Base-by-base conservation (phyloP, 2,797 vertebrate genomes). In the Gephyroberyx darwinii region DNA sequence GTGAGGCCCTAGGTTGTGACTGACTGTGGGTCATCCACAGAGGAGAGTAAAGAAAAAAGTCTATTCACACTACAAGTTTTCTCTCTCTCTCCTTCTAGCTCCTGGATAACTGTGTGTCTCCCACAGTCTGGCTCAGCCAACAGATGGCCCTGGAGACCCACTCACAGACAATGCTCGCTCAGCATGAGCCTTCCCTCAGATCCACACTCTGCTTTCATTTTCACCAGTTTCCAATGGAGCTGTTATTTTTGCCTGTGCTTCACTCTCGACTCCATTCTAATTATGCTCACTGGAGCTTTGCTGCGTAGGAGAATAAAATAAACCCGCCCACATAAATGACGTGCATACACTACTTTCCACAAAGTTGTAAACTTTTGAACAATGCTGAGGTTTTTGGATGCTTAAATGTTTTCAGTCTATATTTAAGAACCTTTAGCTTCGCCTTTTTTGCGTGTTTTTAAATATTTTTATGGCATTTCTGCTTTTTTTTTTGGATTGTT, bases 101-200 rank as follows among this genome's bases (percentile, higher is more conserved):
- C 54, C 70, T 70, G 78, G 83, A 85, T 90, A 80, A 88, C 81
- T 88, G 81, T 85, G 72, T 30, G 80, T 82, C 82, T 89, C 87
- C 82, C 43, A 64, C 86, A 77, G 86, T 74, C 83, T 71, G 72
- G 74, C 84, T 83, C 84, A 82, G 80, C 86, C 89, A 77, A 87
- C 90, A 90, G 88, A 89, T 86, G 89, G 90, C 90, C 80, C 89
- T 61, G 86, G 87, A 90, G 89, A 87, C 86, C 78, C 79, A 81
- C 84, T 78, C 71, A 69, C 80, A 89, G 82, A 85, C 83, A 82
- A 75, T 76, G 78, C 79, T 90, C 75, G 69, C 85, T 82, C 90
- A 86, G 90, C 90, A 66, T 8, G 88, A 84, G 75, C 55, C 62
- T 77, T 61, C 71, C 64, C 77, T 82, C 77, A 81, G 70, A 87